A percentile compares a stretch with the other conserved stretches of the same genome.
phyloP scores from a whole-genome alignment of 2,888 invertebrate genomes.

The Hipparchia sbordonii region DNA sequence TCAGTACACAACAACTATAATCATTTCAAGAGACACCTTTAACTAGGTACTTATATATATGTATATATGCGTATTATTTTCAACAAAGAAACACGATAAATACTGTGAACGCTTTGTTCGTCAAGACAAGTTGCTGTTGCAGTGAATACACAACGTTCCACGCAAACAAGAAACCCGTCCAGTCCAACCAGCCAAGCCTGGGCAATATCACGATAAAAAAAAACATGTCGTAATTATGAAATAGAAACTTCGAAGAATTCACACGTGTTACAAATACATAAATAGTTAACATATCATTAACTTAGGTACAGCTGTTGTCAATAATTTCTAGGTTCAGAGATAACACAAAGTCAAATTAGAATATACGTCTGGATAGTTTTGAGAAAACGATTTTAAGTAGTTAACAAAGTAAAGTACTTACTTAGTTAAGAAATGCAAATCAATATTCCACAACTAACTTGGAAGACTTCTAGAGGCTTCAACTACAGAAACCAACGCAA shows the following conservation, averaged over 20 bases:
- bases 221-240: neutral
- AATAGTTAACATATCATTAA: neutral
- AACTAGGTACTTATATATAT: neutral
- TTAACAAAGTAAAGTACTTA: neutral
- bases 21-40: neutral
- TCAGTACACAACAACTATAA: neutral
- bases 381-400: neutral
- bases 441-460: neutral
- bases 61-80: constrained; percentile 13
- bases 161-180: constrained; percentile 26
- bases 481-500: neutral
- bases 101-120: constrained; percentile 34
- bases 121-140: constrained; percentile 25
- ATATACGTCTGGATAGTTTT: constrained; percentile 1
- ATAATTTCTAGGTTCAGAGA: neutral
- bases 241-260: constrained; percentile 3
- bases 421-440: neutral
- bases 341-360: neutral
- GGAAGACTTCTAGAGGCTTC: neutral
- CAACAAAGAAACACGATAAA: constrained; percentile 31
- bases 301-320: neutral
- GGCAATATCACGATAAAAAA: constrained; percentile 10
- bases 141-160: constrained; percentile 19
- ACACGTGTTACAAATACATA: constrained; percentile 5
- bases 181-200: constrained; percentile 11